Conservation (phyloP, 2,888 invertebrate species). For the Protophormia terraenovae region DNA sequence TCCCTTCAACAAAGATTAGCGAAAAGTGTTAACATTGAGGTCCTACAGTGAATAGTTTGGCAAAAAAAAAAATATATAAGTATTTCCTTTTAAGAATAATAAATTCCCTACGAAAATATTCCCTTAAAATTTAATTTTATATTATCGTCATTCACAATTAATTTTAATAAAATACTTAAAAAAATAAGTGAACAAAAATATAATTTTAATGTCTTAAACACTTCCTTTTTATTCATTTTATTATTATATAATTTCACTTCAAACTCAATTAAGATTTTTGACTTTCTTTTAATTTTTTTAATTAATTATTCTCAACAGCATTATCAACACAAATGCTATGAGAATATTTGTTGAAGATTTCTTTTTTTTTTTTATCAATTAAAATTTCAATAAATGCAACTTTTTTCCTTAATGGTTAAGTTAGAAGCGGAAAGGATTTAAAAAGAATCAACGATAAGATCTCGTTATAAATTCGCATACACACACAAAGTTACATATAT, state of each 20-base stretch:
- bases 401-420: background rate
- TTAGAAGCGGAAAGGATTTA: background rate
- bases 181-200: background rate
- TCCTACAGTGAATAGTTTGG: too few species aligned
- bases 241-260: background rate
- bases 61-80: too few species aligned
- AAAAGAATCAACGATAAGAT: background rate
- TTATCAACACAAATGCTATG: background rate
- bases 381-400: background rate
- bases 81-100: too few species aligned
- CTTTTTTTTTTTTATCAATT: background rate
- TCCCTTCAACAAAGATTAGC: too few species aligned
- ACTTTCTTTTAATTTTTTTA: background rate
- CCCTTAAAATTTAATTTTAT: too few species aligned
- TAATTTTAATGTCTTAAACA: background rate
- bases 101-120: too few species aligned
- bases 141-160: too few species aligned
- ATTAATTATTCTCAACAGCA: background rate
- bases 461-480: background rate
- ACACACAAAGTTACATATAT: background rate
- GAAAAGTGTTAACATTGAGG: too few species aligned
- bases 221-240: background rate
- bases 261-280: background rate
- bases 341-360: background rate
- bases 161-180: too few species aligned